Evolutionary conservation across 2,113 vertebrate genomes (phyloP).

Genomic region (Eira barbara): DNA sequence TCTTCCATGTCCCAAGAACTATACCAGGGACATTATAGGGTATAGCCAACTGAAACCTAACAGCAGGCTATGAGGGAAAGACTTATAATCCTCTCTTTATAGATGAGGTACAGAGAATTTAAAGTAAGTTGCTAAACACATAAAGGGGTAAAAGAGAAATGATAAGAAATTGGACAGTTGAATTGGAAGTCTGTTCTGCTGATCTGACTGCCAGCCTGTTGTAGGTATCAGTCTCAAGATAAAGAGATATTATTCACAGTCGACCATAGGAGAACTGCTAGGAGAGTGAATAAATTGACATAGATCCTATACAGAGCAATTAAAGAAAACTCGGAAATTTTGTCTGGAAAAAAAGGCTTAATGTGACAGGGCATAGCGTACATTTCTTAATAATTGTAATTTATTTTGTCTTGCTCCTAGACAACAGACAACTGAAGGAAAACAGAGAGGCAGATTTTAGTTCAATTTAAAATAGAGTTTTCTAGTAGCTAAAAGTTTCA

Average conservation of each 20-base stretch:
- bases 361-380: rapidly evolving
- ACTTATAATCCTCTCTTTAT: background rate
- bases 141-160: background rate
- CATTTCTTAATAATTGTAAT: background rate
- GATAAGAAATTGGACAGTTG: background rate
- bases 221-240: background rate
- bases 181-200: background rate
- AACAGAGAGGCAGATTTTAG: background rate
- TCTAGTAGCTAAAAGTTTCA: background rate
- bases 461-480: background rate
- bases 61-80: background rate
- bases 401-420: background rate
- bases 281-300: background rate
- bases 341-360: background rate
- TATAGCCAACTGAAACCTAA: background rate
- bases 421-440: background rate
- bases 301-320: background rate
- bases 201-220: background rate
- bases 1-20: background rate
- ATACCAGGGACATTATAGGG: background rate
- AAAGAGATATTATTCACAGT: background rate
- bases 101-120: background rate
- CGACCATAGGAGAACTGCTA: background rate
- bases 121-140: background rate
- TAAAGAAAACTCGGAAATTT: background rate